Base-by-base conservation (phyloP, 2,888 invertebrate genomes). In the Tryphoninae sp. region DNA sequence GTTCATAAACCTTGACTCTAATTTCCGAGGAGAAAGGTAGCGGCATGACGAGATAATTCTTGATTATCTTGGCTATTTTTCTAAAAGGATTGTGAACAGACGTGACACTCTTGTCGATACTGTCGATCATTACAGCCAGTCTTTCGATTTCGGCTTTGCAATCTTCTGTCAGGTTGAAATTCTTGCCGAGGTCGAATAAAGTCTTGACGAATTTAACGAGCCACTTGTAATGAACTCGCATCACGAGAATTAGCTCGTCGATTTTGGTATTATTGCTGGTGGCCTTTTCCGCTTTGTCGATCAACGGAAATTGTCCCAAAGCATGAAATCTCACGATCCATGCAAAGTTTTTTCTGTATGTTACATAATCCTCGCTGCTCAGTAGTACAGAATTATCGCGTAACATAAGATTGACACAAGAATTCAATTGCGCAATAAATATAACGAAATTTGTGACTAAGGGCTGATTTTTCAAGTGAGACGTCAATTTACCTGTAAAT, bases 141-240 rank as follows among this genome's bases (percentile, higher is more conserved):
- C 87, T 76, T 40, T 89, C 84, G 1, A 90, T 76, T 76, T 90
- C 87, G 0, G 53, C 78, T 45, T 81, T 86, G 45, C 84, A 82
- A 0, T 83, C 76, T 0, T 55, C 51, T 11, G 80, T 73, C 7
- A 80, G 73, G 0, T 55, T 11, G 2, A 59, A 61, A 45, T 83
- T 51, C 3, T 86, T 79, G 9, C 79, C 80, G 22, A 84, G 81
- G 0, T 69, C 55, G 19, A 87, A 85, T 0, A 89, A 59, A 6
- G 84, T 85, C 1, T 87, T 87, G 8, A 91, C 68, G 33, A 88
- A 93, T 89, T 96, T 96, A 19, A 93, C 91, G 51, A 96, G 89
- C 96, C 96, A 97, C 90, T 95, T 95, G 86, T 94, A 95, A 88
- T 96, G 96, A 11, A 96, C 92, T 84, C 94, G 93, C 0, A 96